phyloP scores from a whole-genome alignment of 2,797 vertebrate species.

The Megaceryle alcyon region DNA sequence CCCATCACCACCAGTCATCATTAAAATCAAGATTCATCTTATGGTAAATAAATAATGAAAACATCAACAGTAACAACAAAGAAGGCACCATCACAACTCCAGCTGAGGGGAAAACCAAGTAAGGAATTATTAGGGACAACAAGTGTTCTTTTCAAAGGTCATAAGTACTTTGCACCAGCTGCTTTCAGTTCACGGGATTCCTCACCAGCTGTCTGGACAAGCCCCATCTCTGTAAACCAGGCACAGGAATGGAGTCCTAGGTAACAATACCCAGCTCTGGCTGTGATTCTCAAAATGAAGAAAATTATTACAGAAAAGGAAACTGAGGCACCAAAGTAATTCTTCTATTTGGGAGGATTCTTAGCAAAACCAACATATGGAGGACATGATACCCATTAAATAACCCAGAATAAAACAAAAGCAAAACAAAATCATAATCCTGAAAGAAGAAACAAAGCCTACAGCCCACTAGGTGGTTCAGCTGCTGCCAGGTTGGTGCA shows the following conservation, averaged over 20 bases:
- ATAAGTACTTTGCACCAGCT: background rate
- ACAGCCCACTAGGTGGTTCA: background rate
- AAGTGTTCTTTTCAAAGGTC: background rate
- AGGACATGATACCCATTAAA: background rate
- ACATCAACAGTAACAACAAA: background rate
- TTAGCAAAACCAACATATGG: background rate
- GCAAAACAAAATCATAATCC: background rate
- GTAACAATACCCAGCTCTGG: background rate
- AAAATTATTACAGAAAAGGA: background rate
- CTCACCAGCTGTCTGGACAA: background rate
- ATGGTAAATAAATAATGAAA: background rate
- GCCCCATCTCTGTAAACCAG: background rate
- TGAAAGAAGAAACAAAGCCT: background rate
- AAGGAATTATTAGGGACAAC: background rate
- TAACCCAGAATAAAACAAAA: background rate
- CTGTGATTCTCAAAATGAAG: background rate
- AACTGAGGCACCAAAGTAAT: background rate
- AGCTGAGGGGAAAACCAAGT: background rate
- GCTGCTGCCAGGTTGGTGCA: background rate
- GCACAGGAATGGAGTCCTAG: rapidly evolving
- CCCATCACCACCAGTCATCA: background rate
- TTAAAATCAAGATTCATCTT: background rate
- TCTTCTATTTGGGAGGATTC: background rate
- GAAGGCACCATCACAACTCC: background rate
- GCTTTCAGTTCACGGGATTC: background rate